Percentiles rank a stretch among this genome's conserved stretches.
Evolutionary conservation across 2,113 vertebrate genomes (phyloP).

Genomic region (Panurus biarmicus): DNA sequence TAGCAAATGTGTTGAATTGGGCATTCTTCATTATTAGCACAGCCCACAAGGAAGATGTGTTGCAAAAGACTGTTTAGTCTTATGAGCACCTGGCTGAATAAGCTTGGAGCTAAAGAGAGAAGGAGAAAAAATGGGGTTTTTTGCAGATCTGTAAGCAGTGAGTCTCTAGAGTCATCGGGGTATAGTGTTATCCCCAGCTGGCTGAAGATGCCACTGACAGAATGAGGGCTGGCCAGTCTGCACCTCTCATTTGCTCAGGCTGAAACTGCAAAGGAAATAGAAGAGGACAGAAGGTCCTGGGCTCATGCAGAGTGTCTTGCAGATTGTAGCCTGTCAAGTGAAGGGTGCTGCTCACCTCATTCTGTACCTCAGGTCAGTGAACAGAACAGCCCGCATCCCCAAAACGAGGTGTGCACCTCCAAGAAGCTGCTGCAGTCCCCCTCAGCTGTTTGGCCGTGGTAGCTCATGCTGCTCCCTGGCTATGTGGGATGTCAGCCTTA

Average conservation of each 20-base stretch:
- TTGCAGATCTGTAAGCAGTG: background rate
- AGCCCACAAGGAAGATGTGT: background rate
- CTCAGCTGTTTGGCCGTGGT: accelerated
- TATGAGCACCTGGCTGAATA: background rate
- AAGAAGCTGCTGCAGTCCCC: background rate
- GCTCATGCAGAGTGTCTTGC: background rate
- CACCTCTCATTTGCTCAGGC: background rate
- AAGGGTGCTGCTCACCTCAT: background rate
- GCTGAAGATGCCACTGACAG: background rate
- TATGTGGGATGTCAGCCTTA: background rate
- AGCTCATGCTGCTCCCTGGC: background rate
- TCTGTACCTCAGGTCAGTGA: background rate
- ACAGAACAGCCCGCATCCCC: background rate
- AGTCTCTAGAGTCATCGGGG: background rate
- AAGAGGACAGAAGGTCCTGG: background rate
- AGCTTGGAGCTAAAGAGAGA: background rate
- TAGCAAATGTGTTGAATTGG: background rate
- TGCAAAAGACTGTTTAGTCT: background rate
- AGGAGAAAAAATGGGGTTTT: background rate
- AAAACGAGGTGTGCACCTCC: background rate
- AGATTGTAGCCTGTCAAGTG: background rate
- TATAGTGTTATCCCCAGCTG: background rate
- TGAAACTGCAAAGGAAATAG: background rate
- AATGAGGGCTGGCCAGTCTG: background rate
- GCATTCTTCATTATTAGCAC: background rate